Conservation (phyloP, 2,888 invertebrate genomes). For the Carterocephalus palaemon region DNA sequence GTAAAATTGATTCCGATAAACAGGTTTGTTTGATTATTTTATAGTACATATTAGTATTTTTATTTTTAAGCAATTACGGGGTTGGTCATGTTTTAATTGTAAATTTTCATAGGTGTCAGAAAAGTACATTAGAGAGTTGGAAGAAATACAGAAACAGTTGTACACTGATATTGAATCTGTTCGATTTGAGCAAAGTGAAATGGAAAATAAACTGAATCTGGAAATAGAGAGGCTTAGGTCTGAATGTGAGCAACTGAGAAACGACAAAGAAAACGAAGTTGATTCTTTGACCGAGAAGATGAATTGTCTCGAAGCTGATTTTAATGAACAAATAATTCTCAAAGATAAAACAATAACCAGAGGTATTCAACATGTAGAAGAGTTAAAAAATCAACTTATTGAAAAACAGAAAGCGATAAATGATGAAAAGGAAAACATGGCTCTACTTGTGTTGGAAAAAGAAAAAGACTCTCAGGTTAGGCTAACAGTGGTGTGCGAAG, state of each 20-base stretch:
- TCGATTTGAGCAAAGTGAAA: constrained; percentile 31
- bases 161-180: constrained; percentile 33
- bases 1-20: constrained; percentile 43
- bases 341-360: constrained; percentile 44
- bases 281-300: constrained; percentile 44
- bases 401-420: constrained; percentile 41
- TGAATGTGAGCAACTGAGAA: constrained; percentile 39
- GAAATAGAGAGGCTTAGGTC: constrained; percentile 43
- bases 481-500: constrained; percentile 38
- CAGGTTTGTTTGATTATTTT: constrained; percentile 66
- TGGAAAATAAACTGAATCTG: constrained; percentile 38
- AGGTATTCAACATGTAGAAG: constrained; percentile 39
- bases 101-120: constrained; percentile 52
- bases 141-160: constrained; percentile 37
- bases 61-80: too few relatives aligned
- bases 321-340: constrained; percentile 37
- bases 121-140: constrained; percentile 42
- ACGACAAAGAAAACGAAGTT: constrained; percentile 46
- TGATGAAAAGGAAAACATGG: constrained; percentile 53
- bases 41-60: too few relatives aligned
- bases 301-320: constrained; percentile 36
- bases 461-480: constrained; percentile 62
- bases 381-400: constrained; percentile 44
- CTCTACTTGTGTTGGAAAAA: constrained; percentile 42
- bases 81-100: constrained; percentile 30